A percentile compares a stretch with the other conserved stretches of the same genome.
phyloP scores from a whole-genome alignment of 2,113 vertebrate genomes.

The Spizaetus ornatus region DNA sequence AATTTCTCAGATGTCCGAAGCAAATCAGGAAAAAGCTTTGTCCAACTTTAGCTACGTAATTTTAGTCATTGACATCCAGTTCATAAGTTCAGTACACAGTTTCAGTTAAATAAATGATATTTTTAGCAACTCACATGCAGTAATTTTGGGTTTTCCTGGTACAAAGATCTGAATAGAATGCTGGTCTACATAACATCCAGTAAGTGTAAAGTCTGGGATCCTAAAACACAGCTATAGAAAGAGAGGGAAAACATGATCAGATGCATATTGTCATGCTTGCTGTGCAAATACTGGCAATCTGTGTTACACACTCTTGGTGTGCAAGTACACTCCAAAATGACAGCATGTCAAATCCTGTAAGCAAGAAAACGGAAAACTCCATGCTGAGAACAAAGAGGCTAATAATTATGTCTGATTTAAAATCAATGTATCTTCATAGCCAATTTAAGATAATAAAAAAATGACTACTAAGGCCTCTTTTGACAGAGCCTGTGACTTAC shows the following conservation, averaged over 20 bases:
- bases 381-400: neutral
- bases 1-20: neutral
- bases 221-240: conserved; percentile 85
- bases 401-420: neutral
- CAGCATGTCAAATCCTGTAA: neutral
- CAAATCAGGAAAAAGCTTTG: neutral
- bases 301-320: neutral
- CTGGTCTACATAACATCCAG: conserved; percentile 90
- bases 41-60: neutral
- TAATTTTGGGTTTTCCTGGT: conserved; percentile 85
- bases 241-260: neutral
- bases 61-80: neutral
- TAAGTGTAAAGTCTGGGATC: conserved; percentile 88
- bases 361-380: neutral
- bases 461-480: neutral
- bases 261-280: neutral
- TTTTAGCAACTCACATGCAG: conserved; percentile 79
- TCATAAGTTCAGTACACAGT: neutral
- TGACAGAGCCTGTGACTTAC: conserved; percentile 63
- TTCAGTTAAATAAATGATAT: neutral
- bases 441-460: neutral
- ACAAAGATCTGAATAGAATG: conserved; percentile 90
- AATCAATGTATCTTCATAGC: neutral
- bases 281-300: neutral
- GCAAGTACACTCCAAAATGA: neutral